Evolutionary conservation across 2,888 invertebrate species (phyloP), one percentile per base, ranked within the genome.

Genomic region (Apocheima hispidaria): DNA sequence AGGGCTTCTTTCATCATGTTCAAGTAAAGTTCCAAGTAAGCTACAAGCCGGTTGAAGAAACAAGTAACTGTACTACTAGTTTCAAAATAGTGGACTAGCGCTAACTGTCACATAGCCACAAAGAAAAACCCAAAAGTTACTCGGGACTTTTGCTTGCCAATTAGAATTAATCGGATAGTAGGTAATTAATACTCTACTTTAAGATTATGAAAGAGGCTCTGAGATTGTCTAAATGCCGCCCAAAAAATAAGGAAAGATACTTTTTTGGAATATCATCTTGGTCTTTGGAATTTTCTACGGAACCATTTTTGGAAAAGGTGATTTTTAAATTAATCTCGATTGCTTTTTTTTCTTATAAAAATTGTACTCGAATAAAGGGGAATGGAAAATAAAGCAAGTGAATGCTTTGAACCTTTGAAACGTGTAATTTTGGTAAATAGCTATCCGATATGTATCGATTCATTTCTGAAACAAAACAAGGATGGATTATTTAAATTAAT

Each of bases 341-440:
- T 75, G 72, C n/a, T n/a, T 75, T 73, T 80, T 83, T 83, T 86
- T 84, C 76, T 81, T 78, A 77, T 79, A 79, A 86, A 87, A 88
- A 87, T 82, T 83, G 82, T 86, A 87, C 85, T 86, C 81, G 84
- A 84, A 87, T 87, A 81, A 81, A 79, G 79, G 80, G 83, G 87
- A 88, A 85, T 81, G 82, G 79, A 89, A 90, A 90, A 90, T 87
- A 90, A 90, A 88, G 78, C 82, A 87, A 87, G 84, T 83, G 77
- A 84, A 83, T 79, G 81, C 83, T 84, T 76, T 79, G 84, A 81
- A 90, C 87, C 90, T 84, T 76, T 79, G 84, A 81, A 90, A 87
- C 90, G 72, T 92, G 81, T 91, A 92, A 92, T 92, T 91, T 92
- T 86, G 77, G 84, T 85, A 87, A 90, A 92, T 88, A 87, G 83